Percentiles rank a stretch among this genome's conserved stretches.
These are phyloP conservation scores for Drosophila subsilvestris DNA, from an alignment of 2,888 invertebrate species.

Conservation along the genomic window DNA sequence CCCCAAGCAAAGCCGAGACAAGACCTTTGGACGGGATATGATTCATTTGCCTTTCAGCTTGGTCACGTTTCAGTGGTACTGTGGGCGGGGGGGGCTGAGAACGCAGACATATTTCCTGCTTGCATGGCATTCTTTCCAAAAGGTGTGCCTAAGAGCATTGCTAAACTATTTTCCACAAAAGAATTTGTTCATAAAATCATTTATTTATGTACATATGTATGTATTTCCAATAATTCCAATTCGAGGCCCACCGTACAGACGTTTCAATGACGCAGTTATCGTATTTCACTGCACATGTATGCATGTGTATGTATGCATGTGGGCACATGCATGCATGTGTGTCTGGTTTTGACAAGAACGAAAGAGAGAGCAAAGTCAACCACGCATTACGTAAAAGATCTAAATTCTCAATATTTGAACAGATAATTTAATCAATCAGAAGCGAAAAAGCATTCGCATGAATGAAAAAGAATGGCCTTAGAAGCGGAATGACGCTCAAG, in stretches of 20 bases:
- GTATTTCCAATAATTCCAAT: background rate
- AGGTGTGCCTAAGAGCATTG: background rate
- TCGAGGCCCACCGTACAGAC: background rate
- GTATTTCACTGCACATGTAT: background rate
- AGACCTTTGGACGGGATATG: constrained; percentile 15
- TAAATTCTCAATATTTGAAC: constrained; percentile 53
- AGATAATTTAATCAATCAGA: constrained; percentile 53
- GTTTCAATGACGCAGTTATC: constrained; percentile 44
- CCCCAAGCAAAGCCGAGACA: background rate
- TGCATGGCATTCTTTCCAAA: background rate
- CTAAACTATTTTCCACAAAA: too few species aligned
- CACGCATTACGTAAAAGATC: constrained; percentile 56
- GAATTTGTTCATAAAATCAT: background rate
- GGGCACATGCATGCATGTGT: background rate
- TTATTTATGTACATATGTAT: background rate
- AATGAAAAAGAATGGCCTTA: constrained; percentile 46
- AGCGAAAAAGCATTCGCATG: constrained; percentile 32
- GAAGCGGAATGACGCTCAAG: constrained; percentile 48
- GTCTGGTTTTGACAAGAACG: background rate
- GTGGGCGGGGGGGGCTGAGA: background rate
- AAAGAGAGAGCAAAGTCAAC: constrained; percentile 31
- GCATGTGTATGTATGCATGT: constrained; percentile 9
- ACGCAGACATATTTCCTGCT: background rate
- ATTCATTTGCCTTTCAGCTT: constrained; percentile 17
- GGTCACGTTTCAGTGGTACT: constrained; percentile 22